Evolutionary conservation across 2,797 vertebrate species (phyloP), one percentile per base, ranked within the genome.

Genomic region (Rhodeus uyekii): DNA sequence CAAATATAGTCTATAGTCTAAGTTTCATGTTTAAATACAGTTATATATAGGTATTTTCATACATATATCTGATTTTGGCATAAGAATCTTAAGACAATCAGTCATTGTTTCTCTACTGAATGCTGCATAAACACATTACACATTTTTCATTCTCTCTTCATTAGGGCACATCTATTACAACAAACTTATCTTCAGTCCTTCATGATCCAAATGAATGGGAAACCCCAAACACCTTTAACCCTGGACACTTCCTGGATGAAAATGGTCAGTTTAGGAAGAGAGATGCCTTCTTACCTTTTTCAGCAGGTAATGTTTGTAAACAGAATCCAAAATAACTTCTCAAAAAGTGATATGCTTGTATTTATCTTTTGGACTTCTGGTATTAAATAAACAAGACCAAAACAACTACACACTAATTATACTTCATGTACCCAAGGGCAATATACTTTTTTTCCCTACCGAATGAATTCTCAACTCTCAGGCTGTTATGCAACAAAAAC

Each of bases 191-290:
- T 0, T 94, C 94, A 0, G 76, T 96, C 65, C 67, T 95, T 65
- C 86, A 81, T 38, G 94, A 95, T 76, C 88, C 92, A 3, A 46
- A 77, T 0, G 90, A 91, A 38, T 95, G 94, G 94, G 89, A 93
- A 87, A 93, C 90, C 0, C 93, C 94, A 0, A 4, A 93, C 7
- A 14, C 4, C 0, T 96, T 95, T 78, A 95, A 95, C 74, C 95
- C 94, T 0, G 88, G 79, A 65, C 94, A 96, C 81, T 96, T 95
- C 73, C 89, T 95, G 68, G 91, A 95, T 83, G 65, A 81, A 29
- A 89, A 94, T 0, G 93, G 94, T 5, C 86, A 91, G 44, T 94
- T 95, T 88, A 86, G 67, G 80, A 95, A 90, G 68, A 92, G 83
- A 0, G 93, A 94, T 1, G 14, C 60, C 16, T 95, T 95, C 34